Base-by-base conservation (phyloP, 2,888 invertebrate genomes). In the Phortica magna region DNA sequence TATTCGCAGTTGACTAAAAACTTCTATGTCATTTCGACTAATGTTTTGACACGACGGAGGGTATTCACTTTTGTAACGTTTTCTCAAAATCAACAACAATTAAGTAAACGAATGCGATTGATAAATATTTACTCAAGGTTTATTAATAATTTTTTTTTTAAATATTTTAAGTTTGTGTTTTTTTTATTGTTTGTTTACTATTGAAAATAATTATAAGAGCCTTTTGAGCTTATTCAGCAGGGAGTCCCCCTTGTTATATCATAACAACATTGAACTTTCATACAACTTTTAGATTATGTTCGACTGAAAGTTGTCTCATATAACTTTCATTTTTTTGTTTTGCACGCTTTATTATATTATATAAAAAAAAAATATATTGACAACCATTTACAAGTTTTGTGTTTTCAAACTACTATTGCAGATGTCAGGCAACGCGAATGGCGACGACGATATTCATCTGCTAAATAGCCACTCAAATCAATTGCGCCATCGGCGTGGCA, bases 341-440 rank as follows among this genome's bases (percentile, higher is more conserved):
- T 31, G 31, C 48, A 48, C 9, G 10, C 7, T 48, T 48, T 14
- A 48, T 48, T 48, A 48, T 48, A n/a, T n/a, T n/a, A n/a, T n/a
- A n/a, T n/a, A n/a, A 48, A 48, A 1, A 12, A 48, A 9, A 48
- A 12, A 48, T 5, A 48, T 48, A 9, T 48, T 48, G 14, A 48
- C 19, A 59, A 59, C n/a, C 59, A 59, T 59, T 59, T 59, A 59
- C 59, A 59, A 59, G 7, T 19, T n/a, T 59, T n/a, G 7, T 59
- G 14, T 59, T 59, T n/a, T 2, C 59, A 59, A 59, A 59, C 59
- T 59, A 59, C n/a, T 59, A 12, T 17, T 19, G 14, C 17, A 53
- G 53, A n/a, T 53, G 53, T 53, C 53, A 53, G 53, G 10, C 2
- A 59, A 14, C 17, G 14, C 7, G 17, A 59, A 59, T 4, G 17